Evolutionary conservation across 2,888 invertebrate genomes (phyloP), one percentile per base, ranked within the genome.

Genomic region (Synergus umbraculus): DNA sequence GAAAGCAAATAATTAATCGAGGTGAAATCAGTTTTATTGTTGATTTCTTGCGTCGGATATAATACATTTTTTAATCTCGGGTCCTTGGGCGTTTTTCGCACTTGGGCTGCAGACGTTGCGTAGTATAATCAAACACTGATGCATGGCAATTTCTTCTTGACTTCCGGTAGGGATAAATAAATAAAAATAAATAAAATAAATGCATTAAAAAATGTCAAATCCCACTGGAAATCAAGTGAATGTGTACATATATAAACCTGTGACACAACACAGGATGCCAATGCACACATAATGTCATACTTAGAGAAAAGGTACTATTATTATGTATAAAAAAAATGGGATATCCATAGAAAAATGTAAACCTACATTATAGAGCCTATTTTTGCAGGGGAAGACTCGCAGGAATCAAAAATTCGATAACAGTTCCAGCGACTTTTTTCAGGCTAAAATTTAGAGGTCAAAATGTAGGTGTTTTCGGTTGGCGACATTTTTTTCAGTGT

Each of bases 41-140:
- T 90, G 87, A 90, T 89, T 91, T 90, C 88, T 80, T 87, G 86
- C 85, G 90, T 90, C 90, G 86, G 88, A 89, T 89, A 90, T 90
- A 90, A 90, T 90, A 89, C 88, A 88, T 87, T 89, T 87, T 89
- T 88, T 89, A 90, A 89, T 88, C 87, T 86, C 82, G 84, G 87
- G 87, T 86, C 86, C 85, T 84, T 85, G 85, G 83, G 85, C 88
- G 83, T 82, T 84, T 89, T 87, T 89, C 84, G 86, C 87, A 87
- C 84, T 85, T 85, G 84, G 87, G 87, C 85, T 84, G 88, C 79
- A 88, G 87, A 89, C 87, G 89, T 91, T 90, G 90, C 91, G 90
- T 91, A 90, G 90, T 91, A 91, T 91, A 91, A 91, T 91, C 91
- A 90, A 90, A 90, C 88, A 88, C 87, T 87, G 88, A 89, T 87